Evolutionary conservation across 2,113 vertebrate species (phyloP).

Genomic region (Urocitellus parryii): DNA sequence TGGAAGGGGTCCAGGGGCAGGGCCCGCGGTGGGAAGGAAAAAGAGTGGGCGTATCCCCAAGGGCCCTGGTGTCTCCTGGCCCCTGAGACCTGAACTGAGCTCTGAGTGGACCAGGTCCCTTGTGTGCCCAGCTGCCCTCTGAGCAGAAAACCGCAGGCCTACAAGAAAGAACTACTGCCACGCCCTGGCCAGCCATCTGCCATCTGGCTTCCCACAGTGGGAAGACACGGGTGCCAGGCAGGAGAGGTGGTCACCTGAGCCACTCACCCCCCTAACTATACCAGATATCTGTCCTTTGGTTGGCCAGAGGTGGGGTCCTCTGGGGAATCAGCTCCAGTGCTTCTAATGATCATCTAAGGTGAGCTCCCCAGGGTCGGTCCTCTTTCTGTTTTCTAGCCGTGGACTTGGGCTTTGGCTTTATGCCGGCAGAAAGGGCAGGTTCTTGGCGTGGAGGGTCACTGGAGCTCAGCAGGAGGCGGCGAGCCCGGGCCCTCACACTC

Average conservation of each 20-base stretch:
- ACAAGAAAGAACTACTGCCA: background rate
- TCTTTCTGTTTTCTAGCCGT: no score
- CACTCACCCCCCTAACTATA: no score
- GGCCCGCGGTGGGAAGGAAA: background rate
- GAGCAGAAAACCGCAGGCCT: background rate
- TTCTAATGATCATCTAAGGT: background rate
- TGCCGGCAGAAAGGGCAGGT: background rate
- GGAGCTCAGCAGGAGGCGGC: background rate
- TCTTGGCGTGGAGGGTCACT: rapidly evolving
- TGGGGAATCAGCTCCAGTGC: background rate
- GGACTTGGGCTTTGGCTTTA: background rate
- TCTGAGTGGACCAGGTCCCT: background rate
- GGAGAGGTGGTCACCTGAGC: background rate
- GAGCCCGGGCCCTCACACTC: no score
- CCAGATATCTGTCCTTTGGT: background rate
- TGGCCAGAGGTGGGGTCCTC: background rate
- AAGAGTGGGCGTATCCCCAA: background rate
- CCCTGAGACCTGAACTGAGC: background rate
- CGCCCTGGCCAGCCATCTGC: background rate
- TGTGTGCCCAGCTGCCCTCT: background rate
- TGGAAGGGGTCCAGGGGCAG: background rate
- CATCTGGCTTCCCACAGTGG: background rate
- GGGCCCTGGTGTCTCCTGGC: background rate
- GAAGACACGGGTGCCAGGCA: background rate
- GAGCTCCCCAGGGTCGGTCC: no score